A percentile compares a stretch with the other conserved stretches of the same genome.
phyloP scores from a whole-genome alignment of 1,140 invertebrate species.

The Aradophagus sp. region DNA sequence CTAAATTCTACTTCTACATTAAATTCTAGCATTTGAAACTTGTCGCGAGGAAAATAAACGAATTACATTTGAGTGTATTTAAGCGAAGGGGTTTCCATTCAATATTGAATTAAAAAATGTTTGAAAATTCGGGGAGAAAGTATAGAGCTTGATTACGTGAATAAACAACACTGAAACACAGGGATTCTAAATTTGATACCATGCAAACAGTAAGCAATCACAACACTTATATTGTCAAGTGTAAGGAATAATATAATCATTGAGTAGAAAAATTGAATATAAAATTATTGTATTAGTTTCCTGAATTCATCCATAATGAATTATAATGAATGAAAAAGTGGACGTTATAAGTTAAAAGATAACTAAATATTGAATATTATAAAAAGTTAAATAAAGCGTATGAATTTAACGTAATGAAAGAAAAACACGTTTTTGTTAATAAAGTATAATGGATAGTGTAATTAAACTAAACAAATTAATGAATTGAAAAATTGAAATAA shows the following conservation, averaged over 20 bases:
- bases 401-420: too few species aligned
- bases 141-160: conserved; percentile 26
- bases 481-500: not conserved
- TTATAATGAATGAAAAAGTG: conserved; percentile 6
- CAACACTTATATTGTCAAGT: conserved; percentile 63
- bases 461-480: too few species aligned
- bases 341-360: not conserved
- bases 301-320: not conserved
- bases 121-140: conserved; percentile 10
- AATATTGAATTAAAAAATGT: not conserved
- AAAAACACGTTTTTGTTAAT: too few species aligned
- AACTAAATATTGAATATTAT: too few species aligned
- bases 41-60: too few species aligned
- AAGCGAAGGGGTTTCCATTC: too few species aligned
- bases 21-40: too few species aligned
- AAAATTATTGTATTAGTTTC: too few species aligned
- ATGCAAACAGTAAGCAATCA: conserved; percentile 66
- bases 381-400: too few species aligned
- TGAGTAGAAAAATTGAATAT: too few species aligned
- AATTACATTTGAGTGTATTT: too few species aligned
- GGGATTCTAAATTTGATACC: conserved; percentile 53
- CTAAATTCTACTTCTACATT: conserved; percentile 9
- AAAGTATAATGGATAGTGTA: too few species aligned
- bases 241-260: not conserved
- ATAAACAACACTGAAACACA: conserved; percentile 16